Evolutionary conservation across 1,140 invertebrate genomes (phyloP), one percentile per base, ranked within the genome.

Genomic region (Sipha flava): DNA sequence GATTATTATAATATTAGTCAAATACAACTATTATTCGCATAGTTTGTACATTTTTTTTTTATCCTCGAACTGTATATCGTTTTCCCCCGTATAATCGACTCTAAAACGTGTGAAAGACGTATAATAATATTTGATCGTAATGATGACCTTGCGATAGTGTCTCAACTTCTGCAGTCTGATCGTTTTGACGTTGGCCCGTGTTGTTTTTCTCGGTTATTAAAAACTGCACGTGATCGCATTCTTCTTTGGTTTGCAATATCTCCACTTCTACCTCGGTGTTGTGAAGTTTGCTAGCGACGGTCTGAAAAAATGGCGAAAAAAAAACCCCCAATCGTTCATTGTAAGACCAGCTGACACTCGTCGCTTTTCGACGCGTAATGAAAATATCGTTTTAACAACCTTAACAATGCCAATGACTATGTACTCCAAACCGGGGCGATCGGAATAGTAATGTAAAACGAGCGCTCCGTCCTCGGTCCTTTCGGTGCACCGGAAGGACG

Each of bases 381-480:
- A 43, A 43, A 43, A 43, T 3, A 43, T 43, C 3, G 2, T 34
- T 52, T 84, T 88, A 29, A 45, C 2, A 14, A 95, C 95, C 90
- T 95, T 97, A 6, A 97, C 95, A 82, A 96, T 95, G 31, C 95
- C 95, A 83, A 96, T 96, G 80, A 97, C 95, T 83, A 97, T 97
- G 83, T 94, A 90, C 85, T 97, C 94, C 59, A 97, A 87, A n/a
- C 94, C 95, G 10, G 94, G 94, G 81, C 95, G 89, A 84, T 97
- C 94, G 0, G 94, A 96, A 86, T 96, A 97, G 87, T 97, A 97
- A 86, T 97, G 95, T 9, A 97, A 88, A 31, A 96, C 88, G 14
- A 96, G 87, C 12, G 92, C 92, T 0, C 94, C 94, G 86, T 95
- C 94, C 85, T 93, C 92, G 1, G 90, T 89, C 82, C 91, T 86